A percentile compares a stretch with the other conserved stretches of the same genome.
These are phyloP conservation scores for Brachionus asplanchnoidis DNA, from an alignment of 1,140 invertebrate species.

Conservation along the genomic window DNA sequence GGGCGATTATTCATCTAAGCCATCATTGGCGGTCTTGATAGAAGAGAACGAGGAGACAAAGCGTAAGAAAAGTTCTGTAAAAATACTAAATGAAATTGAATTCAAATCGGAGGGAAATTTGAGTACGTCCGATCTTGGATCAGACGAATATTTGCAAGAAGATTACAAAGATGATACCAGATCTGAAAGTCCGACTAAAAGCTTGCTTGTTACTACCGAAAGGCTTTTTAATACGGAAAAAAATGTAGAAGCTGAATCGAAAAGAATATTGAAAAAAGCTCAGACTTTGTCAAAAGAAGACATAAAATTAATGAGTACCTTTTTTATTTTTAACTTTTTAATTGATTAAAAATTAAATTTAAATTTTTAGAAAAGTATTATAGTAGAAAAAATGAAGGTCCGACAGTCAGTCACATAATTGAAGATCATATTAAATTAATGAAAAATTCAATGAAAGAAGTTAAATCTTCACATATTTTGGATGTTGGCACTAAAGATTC, in stretches of 20 bases:
- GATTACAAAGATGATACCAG: background rate
- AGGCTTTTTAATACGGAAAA: background rate
- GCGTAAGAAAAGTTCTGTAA: background rate
- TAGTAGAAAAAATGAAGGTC: constrained; percentile 52
- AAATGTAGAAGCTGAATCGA: constrained; percentile 27
- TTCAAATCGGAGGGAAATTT: background rate
- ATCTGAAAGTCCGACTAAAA: background rate
- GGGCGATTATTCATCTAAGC: background rate
- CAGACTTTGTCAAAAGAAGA: constrained; percentile 29
- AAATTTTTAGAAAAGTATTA: constrained; percentile 50
- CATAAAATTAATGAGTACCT: constrained; percentile 42
- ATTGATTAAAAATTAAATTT: too few relatives aligned
- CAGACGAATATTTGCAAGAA: background rate
- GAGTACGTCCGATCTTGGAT: background rate
- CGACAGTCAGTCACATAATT: constrained; percentile 50
- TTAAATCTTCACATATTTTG: constrained; percentile 54
- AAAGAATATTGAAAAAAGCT: constrained; percentile 33
- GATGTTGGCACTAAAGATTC: constrained; percentile 57
- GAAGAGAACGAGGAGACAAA: constrained; percentile 5
- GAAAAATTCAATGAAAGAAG: constrained; percentile 48
- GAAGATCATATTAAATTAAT: constrained; percentile 49
- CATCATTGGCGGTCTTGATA: background rate
- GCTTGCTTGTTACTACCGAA: background rate
- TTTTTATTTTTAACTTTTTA: too few relatives aligned
- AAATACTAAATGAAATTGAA: background rate